These are phyloP conservation scores for Tamandua tetradactyla DNA, from an alignment of 2,797 vertebrate species.

Conservation along the genomic window DNA sequence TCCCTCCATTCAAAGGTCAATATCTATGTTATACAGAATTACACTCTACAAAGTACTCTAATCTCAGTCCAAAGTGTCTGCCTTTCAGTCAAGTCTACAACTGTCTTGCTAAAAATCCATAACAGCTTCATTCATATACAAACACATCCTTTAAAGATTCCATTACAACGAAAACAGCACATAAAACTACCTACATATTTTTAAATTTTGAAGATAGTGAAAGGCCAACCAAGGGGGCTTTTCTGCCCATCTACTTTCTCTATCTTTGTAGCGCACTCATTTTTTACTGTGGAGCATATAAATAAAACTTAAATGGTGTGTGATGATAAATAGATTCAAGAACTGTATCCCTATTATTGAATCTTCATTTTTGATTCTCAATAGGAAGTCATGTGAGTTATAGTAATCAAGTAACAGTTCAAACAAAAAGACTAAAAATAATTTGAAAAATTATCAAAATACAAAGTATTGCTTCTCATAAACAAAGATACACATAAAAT, in stretches of 20 bases:
- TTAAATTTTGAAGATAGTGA: slow-evolving; percentile 52
- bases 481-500: slow-evolving; percentile 81
- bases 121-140: slow-evolving; percentile 20
- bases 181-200: slow-evolving; percentile 69
- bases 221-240: slow-evolving; percentile 58
- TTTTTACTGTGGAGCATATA: slow-evolving; percentile 40
- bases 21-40: neutral
- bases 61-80: neutral
- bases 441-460: slow-evolving; percentile 84
- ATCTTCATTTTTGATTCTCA: slow-evolving; percentile 71
- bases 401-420: slow-evolving; percentile 81
- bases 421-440: slow-evolving; percentile 84
- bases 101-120: slow-evolving; percentile 1
- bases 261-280: neutral
- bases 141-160: slow-evolving; percentile 56
- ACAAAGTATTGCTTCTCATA: slow-evolving; percentile 85
- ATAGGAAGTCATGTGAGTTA: slow-evolving; percentile 78
- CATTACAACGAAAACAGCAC: slow-evolving; percentile 59
- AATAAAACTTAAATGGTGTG: slow-evolving; percentile 46
- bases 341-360: slow-evolving; percentile 59
- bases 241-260: slow-evolving; percentile 24
- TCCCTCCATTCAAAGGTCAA: neutral
- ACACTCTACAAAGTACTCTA: neutral
- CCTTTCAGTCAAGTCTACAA: slow-evolving; percentile 43
- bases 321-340: slow-evolving; percentile 22